Evolutionary conservation across 2,888 invertebrate species (phyloP).

Genomic region (Hirtodrosophila histrioides): DNA sequence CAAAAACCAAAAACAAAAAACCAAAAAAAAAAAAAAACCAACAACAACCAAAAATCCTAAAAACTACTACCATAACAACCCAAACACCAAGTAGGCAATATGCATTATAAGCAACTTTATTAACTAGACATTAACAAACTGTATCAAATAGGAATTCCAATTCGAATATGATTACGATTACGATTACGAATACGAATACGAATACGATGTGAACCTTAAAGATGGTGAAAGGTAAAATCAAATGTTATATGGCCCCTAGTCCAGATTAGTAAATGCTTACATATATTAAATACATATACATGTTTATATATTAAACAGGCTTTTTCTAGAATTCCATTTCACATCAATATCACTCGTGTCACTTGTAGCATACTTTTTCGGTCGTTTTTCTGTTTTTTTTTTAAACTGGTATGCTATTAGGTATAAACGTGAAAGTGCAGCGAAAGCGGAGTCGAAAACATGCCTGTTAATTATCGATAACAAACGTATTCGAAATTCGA

Average conservation of each 20-base stretch:
- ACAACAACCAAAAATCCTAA: slow-evolving; percentile 8
- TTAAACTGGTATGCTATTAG: neutral
- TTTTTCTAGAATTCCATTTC: slow-evolving; percentile 18
- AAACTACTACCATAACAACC: slow-evolving; percentile 22
- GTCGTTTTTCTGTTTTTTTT: neutral
- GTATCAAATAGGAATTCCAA: too few relatives aligned
- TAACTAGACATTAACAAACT: slow-evolving; percentile 11
- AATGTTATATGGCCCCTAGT: slow-evolving; percentile 21
- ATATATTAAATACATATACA: neutral
- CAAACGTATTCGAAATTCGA: neutral
- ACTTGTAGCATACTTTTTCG: too few relatives aligned
- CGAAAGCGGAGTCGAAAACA: slow-evolving; percentile 18
- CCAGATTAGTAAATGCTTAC: slow-evolving; percentile 13
- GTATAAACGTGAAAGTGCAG: neutral
- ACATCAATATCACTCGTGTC: slow-evolving; percentile 5
- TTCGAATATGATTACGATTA: neutral
- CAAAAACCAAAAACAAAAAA: neutral
- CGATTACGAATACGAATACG: neutral
- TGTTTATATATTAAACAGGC: neutral
- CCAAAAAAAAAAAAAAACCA: slow-evolving; percentile 7
- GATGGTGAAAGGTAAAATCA: neutral
- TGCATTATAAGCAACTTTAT: slow-evolving; percentile 39
- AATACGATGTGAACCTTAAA: neutral
- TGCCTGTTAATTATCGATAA: slow-evolving; percentile 32
- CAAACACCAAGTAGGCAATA: slow-evolving; percentile 55